phyloP scores from a whole-genome alignment of 2,113 vertebrate genomes.

The Burhinus oedicnemus region DNA sequence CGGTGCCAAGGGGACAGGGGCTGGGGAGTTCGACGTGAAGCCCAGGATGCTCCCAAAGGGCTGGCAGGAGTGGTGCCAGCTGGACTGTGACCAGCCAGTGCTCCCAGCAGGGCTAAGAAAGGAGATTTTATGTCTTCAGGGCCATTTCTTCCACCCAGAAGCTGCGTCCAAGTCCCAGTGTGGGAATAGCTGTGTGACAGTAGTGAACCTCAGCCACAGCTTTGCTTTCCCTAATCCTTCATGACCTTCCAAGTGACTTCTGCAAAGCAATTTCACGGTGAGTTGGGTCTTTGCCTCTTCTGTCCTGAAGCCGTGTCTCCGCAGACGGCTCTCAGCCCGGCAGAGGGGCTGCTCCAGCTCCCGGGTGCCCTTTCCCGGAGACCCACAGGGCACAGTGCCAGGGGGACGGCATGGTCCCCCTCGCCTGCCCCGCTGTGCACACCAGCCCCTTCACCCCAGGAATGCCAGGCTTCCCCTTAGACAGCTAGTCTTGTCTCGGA shows the following conservation, averaged over 20 bases:
- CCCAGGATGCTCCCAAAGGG: neutral
- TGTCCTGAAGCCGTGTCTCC: neutral
- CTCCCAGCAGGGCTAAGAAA: neutral
- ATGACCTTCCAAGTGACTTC: neutral
- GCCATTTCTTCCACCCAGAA: rapidly evolving
- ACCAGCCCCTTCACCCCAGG: too few relatives aligned
- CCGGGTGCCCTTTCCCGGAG: too few relatives aligned
- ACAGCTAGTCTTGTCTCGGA: too few relatives aligned
- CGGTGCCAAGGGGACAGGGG: neutral
- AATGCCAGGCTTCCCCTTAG: too few relatives aligned
- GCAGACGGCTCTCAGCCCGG: neutral
- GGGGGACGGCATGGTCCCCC: too few relatives aligned
- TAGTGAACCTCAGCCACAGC: rapidly evolving
- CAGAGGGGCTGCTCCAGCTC: neutral
- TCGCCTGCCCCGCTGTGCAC: too few relatives aligned
- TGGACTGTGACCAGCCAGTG: neutral
- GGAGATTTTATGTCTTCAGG: rapidly evolving
- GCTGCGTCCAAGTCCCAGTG: neutral
- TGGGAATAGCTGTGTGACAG: rapidly evolving
- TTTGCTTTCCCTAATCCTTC: neutral
- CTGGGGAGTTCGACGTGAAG: neutral
- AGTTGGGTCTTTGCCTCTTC: neutral
- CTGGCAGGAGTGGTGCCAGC: neutral
- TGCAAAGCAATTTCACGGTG: neutral
- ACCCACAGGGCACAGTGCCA: too few relatives aligned